These are phyloP conservation scores for Umimayanthus chanpuru DNA, from an alignment of 92 coral and sea anemone genomes.

Conservation along the genomic window DNA sequence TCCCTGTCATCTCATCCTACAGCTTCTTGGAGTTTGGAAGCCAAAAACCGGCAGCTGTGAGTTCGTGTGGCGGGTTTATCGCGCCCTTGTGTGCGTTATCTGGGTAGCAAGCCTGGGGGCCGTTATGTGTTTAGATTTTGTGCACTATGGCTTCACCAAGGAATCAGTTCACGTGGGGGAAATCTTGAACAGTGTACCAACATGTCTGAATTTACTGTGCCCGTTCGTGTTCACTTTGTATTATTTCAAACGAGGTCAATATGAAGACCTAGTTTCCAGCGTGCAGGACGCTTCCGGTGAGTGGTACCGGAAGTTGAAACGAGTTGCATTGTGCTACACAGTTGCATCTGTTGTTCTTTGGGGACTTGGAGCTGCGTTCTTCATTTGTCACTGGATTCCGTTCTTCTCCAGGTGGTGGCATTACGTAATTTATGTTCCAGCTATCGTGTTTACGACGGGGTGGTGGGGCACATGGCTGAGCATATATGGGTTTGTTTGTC, in stretches of 20 bases:
- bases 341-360: constrained; percentile 49
- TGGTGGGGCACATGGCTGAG: constrained; percentile 76
- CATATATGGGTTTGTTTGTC: constrained; percentile 70
- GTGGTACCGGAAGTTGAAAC: constrained; percentile 43
- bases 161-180: constrained; percentile 49
- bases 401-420: constrained; percentile 67
- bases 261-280: constrained; percentile 59
- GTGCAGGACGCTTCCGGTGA: constrained; percentile 56
- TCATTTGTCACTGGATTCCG: constrained; percentile 69
- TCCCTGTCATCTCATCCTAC: constrained; percentile 58
- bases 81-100: constrained; percentile 32
- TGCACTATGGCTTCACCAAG: constrained; percentile 66
- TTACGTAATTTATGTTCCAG: constrained; percentile 45
- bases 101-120: constrained; percentile 64
- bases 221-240: constrained; percentile 60
- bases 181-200: constrained; percentile 60
- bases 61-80: constrained; percentile 53
- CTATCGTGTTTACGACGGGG: constrained; percentile 51
- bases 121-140: constrained; percentile 68
- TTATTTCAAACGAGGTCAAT: constrained; percentile 68
- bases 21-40: constrained; percentile 69
- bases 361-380: constrained; percentile 58
- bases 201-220: constrained; percentile 59
- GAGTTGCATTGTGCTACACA: constrained; percentile 53
- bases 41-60: constrained; percentile 43